phyloP scores from a whole-genome alignment of 2,888 invertebrate genomes.

The Leucophenga montana region DNA sequence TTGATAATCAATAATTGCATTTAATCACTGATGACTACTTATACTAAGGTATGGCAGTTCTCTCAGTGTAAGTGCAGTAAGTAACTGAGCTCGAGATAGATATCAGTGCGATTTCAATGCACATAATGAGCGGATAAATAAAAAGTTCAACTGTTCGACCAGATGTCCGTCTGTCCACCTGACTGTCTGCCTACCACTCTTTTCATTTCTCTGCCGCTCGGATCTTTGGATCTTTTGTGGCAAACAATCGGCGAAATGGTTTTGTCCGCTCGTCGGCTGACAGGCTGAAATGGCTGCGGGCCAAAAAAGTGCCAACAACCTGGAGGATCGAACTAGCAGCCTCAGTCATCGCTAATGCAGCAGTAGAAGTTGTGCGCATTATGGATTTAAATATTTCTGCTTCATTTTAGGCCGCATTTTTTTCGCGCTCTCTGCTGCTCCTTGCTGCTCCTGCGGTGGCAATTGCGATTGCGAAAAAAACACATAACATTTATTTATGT shows the following conservation, averaged over 20 bases:
- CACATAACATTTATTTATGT: constrained; percentile 66
- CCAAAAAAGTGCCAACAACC: constrained; percentile 70
- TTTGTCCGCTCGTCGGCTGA: constrained; percentile 55
- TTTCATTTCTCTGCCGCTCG: background rate
- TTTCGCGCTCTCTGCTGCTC: constrained; percentile 29
- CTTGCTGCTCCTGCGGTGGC: constrained; percentile 60
- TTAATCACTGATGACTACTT: background rate
- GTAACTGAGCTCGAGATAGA: background rate
- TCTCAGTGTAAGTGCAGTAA: constrained; percentile 2
- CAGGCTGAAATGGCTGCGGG: constrained; percentile 71
- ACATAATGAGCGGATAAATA: background rate
- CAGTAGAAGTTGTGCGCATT: constrained; percentile 54
- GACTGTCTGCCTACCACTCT: background rate
- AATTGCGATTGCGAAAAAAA: constrained; percentile 51
- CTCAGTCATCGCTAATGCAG: too few relatives aligned
- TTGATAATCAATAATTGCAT: constrained; percentile 63
- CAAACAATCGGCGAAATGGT: constrained; percentile 14
- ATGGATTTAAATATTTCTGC: constrained; percentile 61
- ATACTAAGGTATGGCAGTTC: background rate
- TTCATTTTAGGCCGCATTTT: constrained; percentile 36
- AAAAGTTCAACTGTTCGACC: constrained; percentile 35
- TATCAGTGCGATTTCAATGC: background rate
- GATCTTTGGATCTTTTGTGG: too few relatives aligned
- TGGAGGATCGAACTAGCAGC: constrained; percentile 38
- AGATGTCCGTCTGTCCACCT: background rate